phyloP scores from a whole-genome alignment of 2,797 vertebrate species.

The Manis javanica region DNA sequence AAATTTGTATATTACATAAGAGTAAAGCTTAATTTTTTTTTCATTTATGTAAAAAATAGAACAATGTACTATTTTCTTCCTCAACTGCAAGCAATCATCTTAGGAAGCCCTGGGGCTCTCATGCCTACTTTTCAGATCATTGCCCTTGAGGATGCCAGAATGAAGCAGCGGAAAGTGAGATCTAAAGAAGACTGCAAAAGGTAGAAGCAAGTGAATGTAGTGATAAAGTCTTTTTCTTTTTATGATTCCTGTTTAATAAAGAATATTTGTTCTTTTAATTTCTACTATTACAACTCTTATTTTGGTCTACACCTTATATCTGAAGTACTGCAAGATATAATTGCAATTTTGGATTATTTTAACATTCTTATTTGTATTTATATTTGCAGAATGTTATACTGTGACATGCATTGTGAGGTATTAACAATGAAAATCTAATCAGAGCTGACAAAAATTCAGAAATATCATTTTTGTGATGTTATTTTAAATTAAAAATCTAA shows the following conservation, averaged over 20 bases:
- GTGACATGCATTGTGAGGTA: not conserved
- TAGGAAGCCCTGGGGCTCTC: not conserved
- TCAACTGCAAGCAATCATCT: not conserved
- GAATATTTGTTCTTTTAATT: not conserved
- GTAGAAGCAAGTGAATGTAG: not conserved
- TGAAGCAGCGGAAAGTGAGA: not conserved
- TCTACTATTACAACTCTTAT: not conserved
- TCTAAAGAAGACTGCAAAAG: not conserved
- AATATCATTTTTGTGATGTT: not conserved
- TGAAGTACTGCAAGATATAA: not conserved
- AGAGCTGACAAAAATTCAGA: not conserved
- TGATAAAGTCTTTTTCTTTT: not conserved
- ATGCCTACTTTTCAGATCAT: not conserved
- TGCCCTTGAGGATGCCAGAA: not conserved
- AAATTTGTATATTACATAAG: not conserved
- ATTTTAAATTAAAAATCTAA: slow-evolving; percentile 1
- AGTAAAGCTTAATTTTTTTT: not conserved
- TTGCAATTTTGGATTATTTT: not conserved
- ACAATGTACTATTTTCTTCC: not conserved
- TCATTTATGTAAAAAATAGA: not conserved
- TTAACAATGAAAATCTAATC: not conserved
- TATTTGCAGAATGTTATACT: not conserved
- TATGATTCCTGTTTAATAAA: not conserved
- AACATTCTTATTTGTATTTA: slow-evolving; percentile 3
- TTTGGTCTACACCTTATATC: not conserved